A percentile compares a stretch with the other conserved stretches of the same genome.
Conservation (phyloP, 2,797 vertebrate species). For the Limosa lapponica region DNA sequence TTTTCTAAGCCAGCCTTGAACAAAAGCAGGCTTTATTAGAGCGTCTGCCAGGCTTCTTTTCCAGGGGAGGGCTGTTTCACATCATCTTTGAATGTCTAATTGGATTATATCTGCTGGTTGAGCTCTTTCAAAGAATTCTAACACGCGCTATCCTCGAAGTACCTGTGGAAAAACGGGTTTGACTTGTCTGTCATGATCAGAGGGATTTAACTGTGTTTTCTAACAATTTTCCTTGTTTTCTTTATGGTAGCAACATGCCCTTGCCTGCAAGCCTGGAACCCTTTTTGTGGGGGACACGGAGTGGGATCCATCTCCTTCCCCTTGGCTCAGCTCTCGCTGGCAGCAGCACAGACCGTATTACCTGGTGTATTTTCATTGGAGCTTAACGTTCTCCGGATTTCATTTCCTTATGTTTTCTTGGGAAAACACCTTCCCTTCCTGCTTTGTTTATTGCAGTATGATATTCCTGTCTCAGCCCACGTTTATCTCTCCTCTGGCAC, state of each 20-base stretch:
- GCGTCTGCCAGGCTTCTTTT: not conserved
- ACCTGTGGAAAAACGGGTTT: conserved; percentile 24
- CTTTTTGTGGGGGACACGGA: not conserved
- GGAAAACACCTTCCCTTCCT: conserved; percentile 24
- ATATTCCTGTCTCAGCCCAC: not conserved
- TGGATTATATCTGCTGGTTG: conserved; percentile 19
- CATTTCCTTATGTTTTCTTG: not conserved
- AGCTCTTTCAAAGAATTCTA: conserved; percentile 42
- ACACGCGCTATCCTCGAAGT: not conserved
- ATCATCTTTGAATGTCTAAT: not conserved
- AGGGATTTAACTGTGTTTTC: conserved; percentile 1
- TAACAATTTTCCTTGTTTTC: not conserved
- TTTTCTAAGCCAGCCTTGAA: not conserved
- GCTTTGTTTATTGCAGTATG: conserved; percentile 1
- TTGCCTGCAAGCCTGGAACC: not conserved
- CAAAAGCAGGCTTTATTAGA: conserved; percentile 10
- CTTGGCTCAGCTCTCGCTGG: not conserved
- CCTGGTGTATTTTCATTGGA: not conserved
- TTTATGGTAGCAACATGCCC: not conserved
- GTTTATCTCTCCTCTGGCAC: not conserved
- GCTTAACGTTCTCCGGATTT: not conserved
- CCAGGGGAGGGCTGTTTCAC: not conserved
- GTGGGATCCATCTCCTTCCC: not conserved
- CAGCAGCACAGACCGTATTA: not conserved
- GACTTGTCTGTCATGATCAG: not conserved